Evolutionary conservation across 2,888 invertebrate species (phyloP).

Genomic region (Heliconius hortense): DNA sequence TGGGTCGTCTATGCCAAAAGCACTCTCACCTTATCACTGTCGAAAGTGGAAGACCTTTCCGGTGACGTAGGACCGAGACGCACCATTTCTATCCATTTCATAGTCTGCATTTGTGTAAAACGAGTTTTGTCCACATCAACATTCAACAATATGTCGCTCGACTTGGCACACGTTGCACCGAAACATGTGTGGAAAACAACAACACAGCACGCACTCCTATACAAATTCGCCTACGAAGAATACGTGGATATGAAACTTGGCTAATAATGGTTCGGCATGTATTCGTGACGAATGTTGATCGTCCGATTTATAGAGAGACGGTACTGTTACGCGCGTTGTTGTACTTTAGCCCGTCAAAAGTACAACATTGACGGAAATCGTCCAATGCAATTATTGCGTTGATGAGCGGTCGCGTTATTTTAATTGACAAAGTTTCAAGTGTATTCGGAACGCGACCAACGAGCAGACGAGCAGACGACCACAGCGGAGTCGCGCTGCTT

Average conservation of each 20-base stretch:
- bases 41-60: conserved; percentile 67
- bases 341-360: conserved; percentile 53
- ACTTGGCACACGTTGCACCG: conserved; percentile 41
- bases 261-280: conserved; percentile 10
- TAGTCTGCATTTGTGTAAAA: conserved; percentile 66
- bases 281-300: conserved; percentile 57
- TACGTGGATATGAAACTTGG: conserved; percentile 64
- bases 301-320: conserved; percentile 62
- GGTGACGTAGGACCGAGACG: conserved; percentile 61
- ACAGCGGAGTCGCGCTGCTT: conserved; percentile 56
- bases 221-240: conserved; percentile 70
- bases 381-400: conserved; percentile 37
- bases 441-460: conserved; percentile 39
- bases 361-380: conserved; percentile 55
- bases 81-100: conserved; percentile 79
- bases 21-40: conserved; percentile 69
- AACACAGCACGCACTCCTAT: conserved; percentile 54
- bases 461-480: conserved; percentile 61
- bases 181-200: conserved; percentile 47
- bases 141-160: conserved; percentile 20
- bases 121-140: conserved; percentile 41
- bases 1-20: conserved; percentile 45
- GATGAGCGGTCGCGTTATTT: conserved; percentile 45
- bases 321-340: conserved; percentile 51
- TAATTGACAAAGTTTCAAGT: conserved; percentile 45